phyloP scores from a whole-genome alignment of 2,888 invertebrate genomes.

The Apantesis nais region DNA sequence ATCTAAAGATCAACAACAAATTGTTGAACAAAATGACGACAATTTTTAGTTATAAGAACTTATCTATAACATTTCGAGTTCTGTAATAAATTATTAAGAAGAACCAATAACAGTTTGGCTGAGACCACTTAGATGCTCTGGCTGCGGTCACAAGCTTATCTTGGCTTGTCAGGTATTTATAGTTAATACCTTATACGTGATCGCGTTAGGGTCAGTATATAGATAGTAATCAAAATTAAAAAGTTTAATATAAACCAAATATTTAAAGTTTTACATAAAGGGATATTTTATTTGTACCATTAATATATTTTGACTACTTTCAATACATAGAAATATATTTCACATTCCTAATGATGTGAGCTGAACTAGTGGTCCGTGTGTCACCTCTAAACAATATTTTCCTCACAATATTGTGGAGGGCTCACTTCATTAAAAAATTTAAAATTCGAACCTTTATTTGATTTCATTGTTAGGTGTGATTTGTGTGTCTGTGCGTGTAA shows the following conservation, averaged over 20 bases:
- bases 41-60: background rate
- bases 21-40: background rate
- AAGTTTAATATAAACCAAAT: no score
- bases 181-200: background rate
- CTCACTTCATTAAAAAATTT: conserved; percentile 81
- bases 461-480: conserved; percentile 75
- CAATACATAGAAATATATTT: background rate
- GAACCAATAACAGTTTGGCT: background rate
- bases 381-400: conserved; percentile 65
- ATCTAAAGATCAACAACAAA: background rate
- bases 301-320: background rate
- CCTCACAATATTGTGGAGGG: conserved; percentile 74
- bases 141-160: background rate
- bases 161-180: background rate
- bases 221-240: no score
- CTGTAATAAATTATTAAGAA: background rate
- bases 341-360: conserved; percentile 16
- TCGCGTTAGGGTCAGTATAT: no score
- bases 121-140: background rate
- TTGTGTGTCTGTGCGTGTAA: conserved; percentile 75
- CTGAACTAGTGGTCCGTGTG: conserved; percentile 52
- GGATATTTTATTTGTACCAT: background rate
- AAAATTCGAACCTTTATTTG: conserved; percentile 78
- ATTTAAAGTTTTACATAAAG: background rate
- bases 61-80: background rate